A percentile compares a stretch with the other conserved stretches of the same genome.
Evolutionary conservation across 2,888 invertebrate species (phyloP).

Genomic region (Machimus rusticus): DNA sequence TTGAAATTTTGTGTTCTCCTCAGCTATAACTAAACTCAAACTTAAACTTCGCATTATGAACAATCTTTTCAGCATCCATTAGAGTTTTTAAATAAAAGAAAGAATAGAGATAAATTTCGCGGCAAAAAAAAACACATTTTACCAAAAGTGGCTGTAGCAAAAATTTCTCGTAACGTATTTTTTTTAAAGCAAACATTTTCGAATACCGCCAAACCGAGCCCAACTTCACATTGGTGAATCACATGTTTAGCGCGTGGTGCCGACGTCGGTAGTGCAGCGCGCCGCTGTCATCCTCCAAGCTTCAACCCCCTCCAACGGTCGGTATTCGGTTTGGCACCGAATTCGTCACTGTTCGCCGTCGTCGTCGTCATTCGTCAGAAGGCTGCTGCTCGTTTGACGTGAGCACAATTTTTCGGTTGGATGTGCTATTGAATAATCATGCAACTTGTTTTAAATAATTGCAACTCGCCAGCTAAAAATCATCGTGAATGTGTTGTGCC

Average conservation of each 20-base stretch:
- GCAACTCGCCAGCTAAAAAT: constrained; percentile 48
- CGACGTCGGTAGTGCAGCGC: not conserved
- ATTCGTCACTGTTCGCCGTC: not conserved
- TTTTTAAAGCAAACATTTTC: not conserved
- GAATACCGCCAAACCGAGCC: not conserved
- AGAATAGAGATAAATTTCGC: not conserved
- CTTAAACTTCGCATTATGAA: too few relatives aligned
- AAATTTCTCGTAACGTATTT: not conserved
- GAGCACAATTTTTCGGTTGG: constrained; percentile 43
- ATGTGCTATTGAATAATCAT: constrained; percentile 59
- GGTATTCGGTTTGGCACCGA: not conserved
- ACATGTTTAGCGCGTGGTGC: constrained; percentile 30
- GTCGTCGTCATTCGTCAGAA: constrained; percentile 19
- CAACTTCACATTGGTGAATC: not conserved
- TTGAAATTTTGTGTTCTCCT: too few relatives aligned
- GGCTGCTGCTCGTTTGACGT: constrained; percentile 29
- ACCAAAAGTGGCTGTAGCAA: not conserved
- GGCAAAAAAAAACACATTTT: not conserved
- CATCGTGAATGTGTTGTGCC: constrained; percentile 37
- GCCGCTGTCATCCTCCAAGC: not conserved
- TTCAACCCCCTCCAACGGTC: not conserved
- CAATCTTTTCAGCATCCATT: too few relatives aligned
- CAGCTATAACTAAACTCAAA: too few relatives aligned
- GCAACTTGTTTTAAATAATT: constrained; percentile 61
- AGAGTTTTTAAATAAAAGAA: too few relatives aligned